Evolutionary conservation across 2,888 invertebrate genomes (phyloP).

Genomic region (Eucera pruinosa): DNA sequence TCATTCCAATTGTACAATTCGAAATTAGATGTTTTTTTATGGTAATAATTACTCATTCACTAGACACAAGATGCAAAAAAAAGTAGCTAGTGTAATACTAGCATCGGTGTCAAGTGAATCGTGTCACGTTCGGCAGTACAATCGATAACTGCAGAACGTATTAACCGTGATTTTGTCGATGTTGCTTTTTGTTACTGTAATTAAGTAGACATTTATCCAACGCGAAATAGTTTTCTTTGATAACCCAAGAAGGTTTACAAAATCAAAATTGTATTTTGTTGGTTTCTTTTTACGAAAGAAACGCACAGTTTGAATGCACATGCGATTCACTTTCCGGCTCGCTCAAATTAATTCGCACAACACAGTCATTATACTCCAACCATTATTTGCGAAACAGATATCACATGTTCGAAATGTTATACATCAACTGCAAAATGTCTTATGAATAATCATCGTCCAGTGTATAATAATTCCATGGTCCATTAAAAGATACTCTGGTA

Average conservation of each 20-base stretch:
- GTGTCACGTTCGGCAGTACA: constrained; percentile 44
- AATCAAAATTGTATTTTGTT: constrained; percentile 39
- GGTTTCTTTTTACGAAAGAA: constrained; percentile 26
- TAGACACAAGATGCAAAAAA: constrained; percentile 56
- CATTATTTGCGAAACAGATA: constrained; percentile 33
- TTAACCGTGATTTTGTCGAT: constrained; percentile 16
- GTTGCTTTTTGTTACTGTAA: constrained; percentile 11
- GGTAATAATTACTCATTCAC: constrained; percentile 59
- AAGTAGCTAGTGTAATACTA: constrained; percentile 52
- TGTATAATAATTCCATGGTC: constrained; percentile 70
- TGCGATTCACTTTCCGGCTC: constrained; percentile 55
- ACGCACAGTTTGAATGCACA: constrained; percentile 34
- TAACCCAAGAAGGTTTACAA: constrained; percentile 29
- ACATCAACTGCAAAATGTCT: constrained; percentile 60
- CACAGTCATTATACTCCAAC: constrained; percentile 35
- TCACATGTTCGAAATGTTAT: constrained; percentile 54
- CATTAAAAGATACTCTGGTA: constrained; percentile 66
- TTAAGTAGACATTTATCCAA: constrained; percentile 25
- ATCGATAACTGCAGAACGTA: constrained; percentile 39
- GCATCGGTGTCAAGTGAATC: constrained; percentile 50
- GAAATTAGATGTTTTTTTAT: constrained; percentile 59
- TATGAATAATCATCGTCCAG: constrained; percentile 59
- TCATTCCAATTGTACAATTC: constrained; percentile 73
- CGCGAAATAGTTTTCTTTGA: constrained; percentile 14
- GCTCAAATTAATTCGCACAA: constrained; percentile 42